Base-by-base conservation (phyloP, 2,797 vertebrate species). In the Molossus alvarezi region DNA sequence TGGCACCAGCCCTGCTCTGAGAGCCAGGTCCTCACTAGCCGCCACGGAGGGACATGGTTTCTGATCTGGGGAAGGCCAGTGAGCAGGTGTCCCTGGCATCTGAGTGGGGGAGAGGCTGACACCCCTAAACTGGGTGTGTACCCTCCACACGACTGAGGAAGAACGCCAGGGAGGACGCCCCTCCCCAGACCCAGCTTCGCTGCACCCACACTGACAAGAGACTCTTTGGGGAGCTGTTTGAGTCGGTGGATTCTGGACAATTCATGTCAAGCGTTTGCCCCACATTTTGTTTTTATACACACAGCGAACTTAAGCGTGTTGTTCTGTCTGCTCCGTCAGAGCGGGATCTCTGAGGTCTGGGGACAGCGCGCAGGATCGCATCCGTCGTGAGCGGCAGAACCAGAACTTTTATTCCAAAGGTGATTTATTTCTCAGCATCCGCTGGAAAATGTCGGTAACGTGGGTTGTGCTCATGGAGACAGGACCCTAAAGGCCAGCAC, bases 31-130 rank as follows among this genome's bases (percentile, higher is more conserved):
- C 27, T 11, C 5, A 1, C 18, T 5, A 1, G 20, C 5, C n/a
- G 48, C 67, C 18, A 2, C n/a, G n/a, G n/a, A 0, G 1, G 17
- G 17, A 2, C 51, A 3, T 0, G 1, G 0, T 4, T 37, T 58
- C 67, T 15, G 17, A 15, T 1, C 51, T 58, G 1, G 1, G 11
- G 2, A 58, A 9, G 48, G 11, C 2, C 9, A 11, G 14, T 11
- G 14, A 73, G 25, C 25, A 13, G 11, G 12, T 10, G 29, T 15
- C 41, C 27, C 5, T 5, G 76, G 72, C 33, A 3, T 33, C 33
- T 33, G 33, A 33, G 33, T 33, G 33, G 33, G 33, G 33, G 33
- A 33, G 33, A 33, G 33, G 33, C 33, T 33, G 33, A 33, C 33
- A 33, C 33, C 33, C 33, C 33, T 33, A 33, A 33, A 33, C 33